Evolutionary conservation across 1,140 invertebrate species (phyloP).

Genomic region (Drosophila orena): DNA sequence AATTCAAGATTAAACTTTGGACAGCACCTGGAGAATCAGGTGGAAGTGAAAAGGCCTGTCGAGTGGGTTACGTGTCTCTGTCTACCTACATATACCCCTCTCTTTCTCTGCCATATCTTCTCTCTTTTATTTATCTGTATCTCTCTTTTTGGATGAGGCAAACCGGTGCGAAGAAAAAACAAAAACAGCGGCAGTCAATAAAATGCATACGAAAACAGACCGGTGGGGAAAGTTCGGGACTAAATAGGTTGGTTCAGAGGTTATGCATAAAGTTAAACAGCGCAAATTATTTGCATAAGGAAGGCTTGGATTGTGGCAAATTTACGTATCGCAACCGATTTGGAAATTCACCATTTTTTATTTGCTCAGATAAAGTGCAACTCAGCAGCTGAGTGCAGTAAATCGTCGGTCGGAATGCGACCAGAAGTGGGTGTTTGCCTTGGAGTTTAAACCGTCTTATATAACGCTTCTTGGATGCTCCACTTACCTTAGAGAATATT

Average conservation of each 20-base stretch:
- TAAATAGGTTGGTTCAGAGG: constrained; percentile 44
- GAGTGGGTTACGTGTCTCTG: constrained; percentile 32
- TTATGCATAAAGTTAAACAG: constrained; percentile 49
- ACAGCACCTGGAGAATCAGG: constrained; percentile 35
- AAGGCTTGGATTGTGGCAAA: constrained; percentile 34
- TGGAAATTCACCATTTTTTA: constrained; percentile 31
- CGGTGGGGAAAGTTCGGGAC: constrained; percentile 67
- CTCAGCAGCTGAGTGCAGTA: constrained; percentile 39
- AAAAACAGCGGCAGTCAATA: constrained; percentile 44
- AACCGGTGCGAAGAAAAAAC: constrained; percentile 55
- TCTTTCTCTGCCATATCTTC: background rate
- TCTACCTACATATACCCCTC: background rate
- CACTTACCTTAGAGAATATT: constrained; percentile 62
- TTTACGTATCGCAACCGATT: constrained; percentile 20
- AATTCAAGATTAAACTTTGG: constrained; percentile 60
- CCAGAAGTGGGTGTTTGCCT: constrained; percentile 1
- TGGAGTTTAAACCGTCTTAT: constrained; percentile 13
- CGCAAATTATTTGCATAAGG: constrained; percentile 57
- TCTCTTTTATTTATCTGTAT: constrained; percentile 22
- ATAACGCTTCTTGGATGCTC: constrained; percentile 12
- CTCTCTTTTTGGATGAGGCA: constrained; percentile 23
- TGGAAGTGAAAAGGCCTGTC: constrained; percentile 26
- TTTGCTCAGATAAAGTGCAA: constrained; percentile 38
- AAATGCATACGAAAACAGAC: constrained; percentile 68
- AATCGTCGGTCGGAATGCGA: constrained; percentile 7